These are phyloP conservation scores for Sinocyclocheilus anophthalmus DNA, from an alignment of 2,113 vertebrate species.

Conservation along the genomic window DNA sequence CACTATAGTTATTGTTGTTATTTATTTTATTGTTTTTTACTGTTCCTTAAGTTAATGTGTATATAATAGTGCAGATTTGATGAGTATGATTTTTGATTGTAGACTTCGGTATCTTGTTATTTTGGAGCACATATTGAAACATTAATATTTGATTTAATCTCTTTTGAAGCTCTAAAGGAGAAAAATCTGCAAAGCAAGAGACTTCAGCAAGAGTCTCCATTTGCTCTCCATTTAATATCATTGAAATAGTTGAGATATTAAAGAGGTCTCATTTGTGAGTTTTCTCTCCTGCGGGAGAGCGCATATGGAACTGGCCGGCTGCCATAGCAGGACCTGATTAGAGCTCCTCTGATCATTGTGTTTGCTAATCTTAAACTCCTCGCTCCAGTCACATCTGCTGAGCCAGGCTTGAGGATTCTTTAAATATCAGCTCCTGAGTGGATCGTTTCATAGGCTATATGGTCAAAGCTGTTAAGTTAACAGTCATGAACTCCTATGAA, in stretches of 20 bases:
- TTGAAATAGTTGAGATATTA: slow-evolving; percentile 1
- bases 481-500: slow-evolving; percentile 18
- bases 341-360: not conserved
- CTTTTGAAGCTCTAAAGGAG: not conserved
- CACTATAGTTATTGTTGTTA: no score
- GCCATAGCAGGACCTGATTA: not conserved
- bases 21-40: no score
- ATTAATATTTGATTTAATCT: not conserved
- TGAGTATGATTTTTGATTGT: not conserved
- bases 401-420: not conserved
- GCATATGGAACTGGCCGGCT: not conserved
- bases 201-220: not conserved
- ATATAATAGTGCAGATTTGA: no score
- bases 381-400: not conserved
- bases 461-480: slow-evolving; percentile 26
- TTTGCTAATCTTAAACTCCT: slow-evolving; percentile 11
- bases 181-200: not conserved
- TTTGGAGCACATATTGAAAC: not conserved
- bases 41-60: no score
- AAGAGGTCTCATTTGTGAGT: not conserved
- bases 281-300: not conserved
- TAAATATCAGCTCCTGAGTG: no score
- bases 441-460: not conserved
- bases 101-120: not conserved
- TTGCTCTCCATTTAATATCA: not conserved